Evolutionary conservation across 2,797 vertebrate species (phyloP), one percentile per base, ranked within the genome.

Genomic region (Darevskia nairensis): DNA sequence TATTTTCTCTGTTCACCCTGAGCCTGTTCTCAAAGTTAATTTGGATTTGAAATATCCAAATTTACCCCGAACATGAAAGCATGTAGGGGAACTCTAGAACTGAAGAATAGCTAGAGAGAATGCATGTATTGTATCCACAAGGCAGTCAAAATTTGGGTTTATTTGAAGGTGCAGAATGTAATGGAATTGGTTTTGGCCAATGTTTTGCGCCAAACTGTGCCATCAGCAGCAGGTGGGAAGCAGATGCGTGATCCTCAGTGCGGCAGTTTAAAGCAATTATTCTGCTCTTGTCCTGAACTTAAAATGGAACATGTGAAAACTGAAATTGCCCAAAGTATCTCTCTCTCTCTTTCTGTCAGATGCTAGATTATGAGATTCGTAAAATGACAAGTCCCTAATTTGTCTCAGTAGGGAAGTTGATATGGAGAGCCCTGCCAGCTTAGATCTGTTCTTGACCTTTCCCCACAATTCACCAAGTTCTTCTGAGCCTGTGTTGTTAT

Each of bases 381-480:
- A 55, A 74, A 74, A 82, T 94, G 90, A 90, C 85, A 86, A 68
- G 83, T 82, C 44, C 4, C 6, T 82, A 69, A 50, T 90, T 90
- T 80, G 78, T 11, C 68, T 89, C 86, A 41, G 35, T 39, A 72
- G 41, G 80, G 83, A 82, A 91, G 86, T 25, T 93, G 84, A 72
- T 80, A 87, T 91, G 93, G 89, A 90, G 74, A 93, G 61, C 72
- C 78, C 41, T 89, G 76, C 84, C 76, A 59, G 29, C 59, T 86
- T 15, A 76, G 79, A 90, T 90, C 89, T 84, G 91, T 93, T 92
- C 68, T 84, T 94, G 94, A 92, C 92, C 93, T 94, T 93, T 92
- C 84, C 89, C 91, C 93, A 86, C 83, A 89, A 86, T 93, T 92
- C 88, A 74, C 85, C 0, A 39, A 82, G 25, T 82, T 84, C 75